Conservation (phyloP, 2,113 vertebrate genomes). For the Sphaerodactylus townsendi region DNA sequence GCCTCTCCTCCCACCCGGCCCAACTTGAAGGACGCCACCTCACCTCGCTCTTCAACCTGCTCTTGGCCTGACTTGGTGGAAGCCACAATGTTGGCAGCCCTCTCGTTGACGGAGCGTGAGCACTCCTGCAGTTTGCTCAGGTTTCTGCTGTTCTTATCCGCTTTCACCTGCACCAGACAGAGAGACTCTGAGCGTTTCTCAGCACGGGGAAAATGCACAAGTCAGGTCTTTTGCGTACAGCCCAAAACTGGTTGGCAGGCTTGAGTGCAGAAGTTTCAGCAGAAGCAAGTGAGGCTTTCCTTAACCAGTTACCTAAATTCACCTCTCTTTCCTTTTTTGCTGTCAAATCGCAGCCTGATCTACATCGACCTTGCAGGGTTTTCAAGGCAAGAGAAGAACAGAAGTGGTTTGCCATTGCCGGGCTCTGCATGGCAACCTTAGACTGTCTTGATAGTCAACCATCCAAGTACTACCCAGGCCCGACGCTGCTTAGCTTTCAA, state of each 20-base stretch:
- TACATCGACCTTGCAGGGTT: no score
- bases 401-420: no score
- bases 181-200: not conserved
- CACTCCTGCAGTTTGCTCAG: slow-evolving; percentile 89
- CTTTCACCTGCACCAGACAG: slow-evolving; percentile 83
- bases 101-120: slow-evolving; percentile 90
- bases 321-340: no score
- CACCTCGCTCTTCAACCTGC: slow-evolving; percentile 90
- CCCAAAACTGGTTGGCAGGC: no score
- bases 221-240: not conserved
- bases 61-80: slow-evolving; percentile 92
- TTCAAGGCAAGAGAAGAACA: no score
- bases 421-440: no score
- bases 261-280: not conserved
- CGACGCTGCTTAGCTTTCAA: no score
- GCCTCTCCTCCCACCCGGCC: no score
- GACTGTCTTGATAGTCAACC: no score
- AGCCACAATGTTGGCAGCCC: slow-evolving; percentile 91
- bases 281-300: not conserved
- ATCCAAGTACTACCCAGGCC: no score
- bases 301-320: not conserved
- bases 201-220: not conserved
- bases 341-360: not conserved
- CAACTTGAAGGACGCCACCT: not conserved
- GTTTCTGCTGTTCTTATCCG: slow-evolving; percentile 84